These are phyloP conservation scores for Ganaspis brasiliensis DNA, from an alignment of 2,888 invertebrate genomes.

Conservation along the genomic window DNA sequence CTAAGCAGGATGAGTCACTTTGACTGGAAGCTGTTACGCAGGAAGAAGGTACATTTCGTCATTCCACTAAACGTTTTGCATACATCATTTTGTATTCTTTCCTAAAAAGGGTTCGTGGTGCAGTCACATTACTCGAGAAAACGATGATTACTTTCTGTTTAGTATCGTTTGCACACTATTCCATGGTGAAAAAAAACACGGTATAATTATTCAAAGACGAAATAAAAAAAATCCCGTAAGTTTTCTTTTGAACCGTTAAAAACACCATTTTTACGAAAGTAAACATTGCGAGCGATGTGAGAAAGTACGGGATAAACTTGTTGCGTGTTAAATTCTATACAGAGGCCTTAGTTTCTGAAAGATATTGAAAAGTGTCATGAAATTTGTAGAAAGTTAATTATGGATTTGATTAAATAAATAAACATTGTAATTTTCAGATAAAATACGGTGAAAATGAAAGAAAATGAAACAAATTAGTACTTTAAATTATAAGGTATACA, in stretches of 20 bases:
- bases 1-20: constrained; percentile 77
- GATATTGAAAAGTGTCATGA: not conserved
- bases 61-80: constrained; percentile 33
- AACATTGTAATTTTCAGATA: not conserved
- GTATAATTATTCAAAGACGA: not conserved
- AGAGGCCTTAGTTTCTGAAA: not conserved
- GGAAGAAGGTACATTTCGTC: constrained; percentile 75
- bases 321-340: not conserved
- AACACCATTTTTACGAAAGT: not conserved
- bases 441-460: not conserved
- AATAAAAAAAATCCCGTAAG: constrained; percentile 9
- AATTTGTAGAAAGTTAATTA: constrained; percentile 1
- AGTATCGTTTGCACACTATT: not conserved
- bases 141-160: constrained; percentile 29
- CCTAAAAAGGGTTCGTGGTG: not conserved
- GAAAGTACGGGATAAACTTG: not conserved
- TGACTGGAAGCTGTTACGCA: constrained; percentile 79
- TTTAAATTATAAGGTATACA: not conserved
- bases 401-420: not conserved
- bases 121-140: not conserved
- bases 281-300: not conserved
- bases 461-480: no score
- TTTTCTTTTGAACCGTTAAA: not conserved
- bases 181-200: not conserved
- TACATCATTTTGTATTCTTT: constrained; percentile 18